Evolutionary conservation across 2,797 vertebrate genomes (phyloP).

Genomic region (Muscicapa comitata): DNA sequence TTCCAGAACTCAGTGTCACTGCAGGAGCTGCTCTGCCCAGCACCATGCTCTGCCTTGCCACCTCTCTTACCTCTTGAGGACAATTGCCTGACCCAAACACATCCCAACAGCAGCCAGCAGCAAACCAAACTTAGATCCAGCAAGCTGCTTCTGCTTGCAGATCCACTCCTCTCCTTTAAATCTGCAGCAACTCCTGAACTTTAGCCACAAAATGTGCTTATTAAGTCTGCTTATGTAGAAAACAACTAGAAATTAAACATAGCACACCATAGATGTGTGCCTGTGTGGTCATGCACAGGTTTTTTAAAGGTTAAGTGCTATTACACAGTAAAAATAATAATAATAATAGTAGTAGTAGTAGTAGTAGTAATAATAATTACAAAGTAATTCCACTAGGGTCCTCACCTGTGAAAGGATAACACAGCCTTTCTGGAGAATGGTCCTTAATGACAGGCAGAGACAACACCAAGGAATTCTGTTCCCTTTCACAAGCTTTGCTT

Average conservation of each 20-base stretch:
- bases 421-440: neutral
- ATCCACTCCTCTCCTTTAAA: neutral
- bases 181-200: neutral
- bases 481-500: constrained; percentile 4
- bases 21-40: neutral
- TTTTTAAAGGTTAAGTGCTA: neutral
- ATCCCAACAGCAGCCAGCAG: neutral
- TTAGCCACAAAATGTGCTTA: neutral
- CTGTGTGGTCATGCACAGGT: neutral
- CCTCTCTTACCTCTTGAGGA: neutral
- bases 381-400: neutral
- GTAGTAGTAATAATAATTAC: neutral
- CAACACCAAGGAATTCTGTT: neutral
- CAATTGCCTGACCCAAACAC: neutral
- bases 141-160: neutral
- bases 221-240: neutral
- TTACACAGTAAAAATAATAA: neutral
- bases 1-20: neutral
- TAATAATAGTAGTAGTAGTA: too few relatives aligned
- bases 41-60: neutral
- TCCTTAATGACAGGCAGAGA: neutral
- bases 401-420: neutral
- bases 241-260: neutral
- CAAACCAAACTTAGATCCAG: neutral
- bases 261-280: neutral